phyloP scores from a whole-genome alignment of 2,113 vertebrate species.

The Indicator indicator region DNA sequence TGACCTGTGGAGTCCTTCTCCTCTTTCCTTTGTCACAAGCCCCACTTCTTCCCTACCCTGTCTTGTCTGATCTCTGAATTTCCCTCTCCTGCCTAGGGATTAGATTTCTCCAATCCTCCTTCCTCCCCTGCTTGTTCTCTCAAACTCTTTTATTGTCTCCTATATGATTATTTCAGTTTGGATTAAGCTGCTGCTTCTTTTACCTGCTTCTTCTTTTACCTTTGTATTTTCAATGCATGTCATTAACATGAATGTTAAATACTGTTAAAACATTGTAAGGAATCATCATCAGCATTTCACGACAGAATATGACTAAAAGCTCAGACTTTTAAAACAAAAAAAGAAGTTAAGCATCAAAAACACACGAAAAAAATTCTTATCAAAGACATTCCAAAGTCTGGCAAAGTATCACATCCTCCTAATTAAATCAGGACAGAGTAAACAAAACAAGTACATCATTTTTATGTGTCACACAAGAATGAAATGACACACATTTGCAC shows the following conservation, averaged over 20 bases:
- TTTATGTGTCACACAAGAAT: conserved; percentile 73
- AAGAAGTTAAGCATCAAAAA: conserved; percentile 32
- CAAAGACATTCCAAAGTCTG: conserved; percentile 27
- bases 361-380: neutral
- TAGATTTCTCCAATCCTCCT: neutral
- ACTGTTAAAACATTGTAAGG: neutral
- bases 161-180: neutral
- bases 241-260: neutral
- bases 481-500: conserved; percentile 75
- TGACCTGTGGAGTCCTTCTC: fast-evolving
- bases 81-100: neutral
- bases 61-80: neutral
- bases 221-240: neutral
- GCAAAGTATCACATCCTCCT: conserved; percentile 24
- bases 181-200: conserved; percentile 14
- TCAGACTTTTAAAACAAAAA: conserved; percentile 13
- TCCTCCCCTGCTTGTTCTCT: neutral
- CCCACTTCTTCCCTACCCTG: neutral
- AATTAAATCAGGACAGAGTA: conserved; percentile 68
- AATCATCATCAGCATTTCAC: conserved; percentile 27
- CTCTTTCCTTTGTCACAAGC: neutral
- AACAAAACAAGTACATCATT: conserved; percentile 76
- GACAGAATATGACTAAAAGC: neutral
- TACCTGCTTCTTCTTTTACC: neutral
- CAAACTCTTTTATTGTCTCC: neutral